Evolutionary conservation across 2,888 invertebrate genomes (phyloP).

Genomic region (Lottia scabra): DNA sequence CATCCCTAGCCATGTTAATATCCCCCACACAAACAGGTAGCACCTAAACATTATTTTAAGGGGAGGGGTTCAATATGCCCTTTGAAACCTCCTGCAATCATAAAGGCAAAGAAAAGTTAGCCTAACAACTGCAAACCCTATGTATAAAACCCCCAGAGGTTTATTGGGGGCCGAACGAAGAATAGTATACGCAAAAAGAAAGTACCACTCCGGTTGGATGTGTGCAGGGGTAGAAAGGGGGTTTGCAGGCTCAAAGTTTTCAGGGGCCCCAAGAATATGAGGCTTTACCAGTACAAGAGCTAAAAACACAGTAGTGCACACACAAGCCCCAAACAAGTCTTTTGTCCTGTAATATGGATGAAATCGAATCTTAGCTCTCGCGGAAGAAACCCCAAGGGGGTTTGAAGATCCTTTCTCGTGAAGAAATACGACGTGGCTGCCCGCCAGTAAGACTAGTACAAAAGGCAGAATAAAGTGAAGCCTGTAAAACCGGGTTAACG

Average conservation of each 20-base stretch:
- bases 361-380: conserved; percentile 79
- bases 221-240: conserved; percentile 79
- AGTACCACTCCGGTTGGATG: conserved; percentile 89
- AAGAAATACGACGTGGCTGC: conserved; percentile 77
- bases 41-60: too few species aligned
- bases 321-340: conserved; percentile 71
- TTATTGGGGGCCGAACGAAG: conserved; percentile 85
- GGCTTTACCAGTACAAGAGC: conserved; percentile 74
- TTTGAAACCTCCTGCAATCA: too few species aligned
- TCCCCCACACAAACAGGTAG: too few species aligned
- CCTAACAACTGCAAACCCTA: too few species aligned
- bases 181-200: conserved; percentile 85
- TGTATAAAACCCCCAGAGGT: conserved; percentile 83
- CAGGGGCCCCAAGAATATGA: conserved; percentile 77
- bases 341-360: conserved; percentile 78
- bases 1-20: too few species aligned
- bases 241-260: conserved; percentile 81
- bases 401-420: conserved; percentile 80
- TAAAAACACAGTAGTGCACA: conserved; percentile 70
- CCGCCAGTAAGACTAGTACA: conserved; percentile 74
- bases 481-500: conserved; percentile 82
- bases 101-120: too few species aligned
- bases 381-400: conserved; percentile 77
- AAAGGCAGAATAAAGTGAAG: conserved; percentile 82
- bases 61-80: too few species aligned